Base-by-base conservation (phyloP, 1,140 invertebrate species). In the Tribolium castaneum region DNA sequence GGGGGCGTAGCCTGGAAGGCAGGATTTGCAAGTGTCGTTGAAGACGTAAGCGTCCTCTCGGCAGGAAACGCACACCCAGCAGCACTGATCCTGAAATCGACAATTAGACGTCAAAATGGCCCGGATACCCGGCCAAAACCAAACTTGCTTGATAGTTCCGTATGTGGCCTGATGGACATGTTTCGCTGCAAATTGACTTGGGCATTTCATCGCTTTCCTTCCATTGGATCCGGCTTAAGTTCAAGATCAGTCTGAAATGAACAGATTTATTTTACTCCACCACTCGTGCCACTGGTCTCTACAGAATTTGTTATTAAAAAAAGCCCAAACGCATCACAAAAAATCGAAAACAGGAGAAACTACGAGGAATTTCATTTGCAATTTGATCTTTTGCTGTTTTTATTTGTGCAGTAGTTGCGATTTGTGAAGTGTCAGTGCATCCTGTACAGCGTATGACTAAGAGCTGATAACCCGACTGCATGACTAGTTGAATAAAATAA, bases 41-140 rank as follows among this genome's bases (percentile, higher is more conserved):
- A 88, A 88, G 14, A 91, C 88, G 78, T 91, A 90, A 50, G 90
- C 85, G 77, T 91, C 87, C 72, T 89, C 87, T 19, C 89, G 86
- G 81, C 92, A 93, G 0, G 88, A 85, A 51, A 92, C 89, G 83
- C 92, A 93, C n/a, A 87, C 89, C 92, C 92, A 93, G 80, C 92
- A 93, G 83, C 92, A 93, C 39, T 89, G 88, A 86, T 90, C 90
- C 87, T 90, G 78, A 14, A 82, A 78, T 78, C 19, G 49, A 52
- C 71, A 34, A 54, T 52, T 74, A 51, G 13, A 74, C 30, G 59
- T 66, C 59, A 66, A 35, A 66, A 66, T 66, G 25, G 59, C 30
- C 59, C 59, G 59, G 59, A 66, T 34, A 66, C 35, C 59, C 30
- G 34, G 22, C 59, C 59, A 14, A 66, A 7, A 66, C 25, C 59